Conservation (phyloP, 2,797 vertebrate genomes). For the Ambastaia sidthimunki region DNA sequence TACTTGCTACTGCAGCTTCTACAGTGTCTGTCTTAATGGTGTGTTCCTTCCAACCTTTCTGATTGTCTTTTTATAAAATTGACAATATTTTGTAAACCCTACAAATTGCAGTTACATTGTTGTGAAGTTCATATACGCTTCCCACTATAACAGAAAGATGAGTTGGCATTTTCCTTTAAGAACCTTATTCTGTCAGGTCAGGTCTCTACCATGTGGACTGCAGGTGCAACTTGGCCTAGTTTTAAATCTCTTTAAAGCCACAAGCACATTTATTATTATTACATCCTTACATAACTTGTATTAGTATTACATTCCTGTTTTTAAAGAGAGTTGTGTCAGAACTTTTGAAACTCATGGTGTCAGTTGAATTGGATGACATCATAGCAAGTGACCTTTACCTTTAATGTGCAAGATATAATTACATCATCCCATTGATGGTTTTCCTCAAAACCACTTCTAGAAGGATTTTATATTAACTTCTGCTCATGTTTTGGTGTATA, state of each 20-base stretch:
- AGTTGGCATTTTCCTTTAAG: constrained; percentile 6
- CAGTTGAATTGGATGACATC: background rate
- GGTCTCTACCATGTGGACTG: background rate
- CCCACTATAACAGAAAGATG: background rate
- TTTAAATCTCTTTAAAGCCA: background rate
- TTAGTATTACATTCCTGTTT: background rate
- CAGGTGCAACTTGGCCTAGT: constrained; percentile 29
- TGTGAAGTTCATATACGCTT: background rate
- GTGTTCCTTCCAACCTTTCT: constrained; percentile 48
- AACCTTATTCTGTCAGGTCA: constrained; percentile 36
- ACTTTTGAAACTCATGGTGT: background rate
- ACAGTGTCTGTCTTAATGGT: constrained; percentile 85
- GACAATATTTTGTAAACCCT: background rate
- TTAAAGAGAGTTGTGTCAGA: background rate
- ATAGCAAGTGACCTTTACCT: no score
- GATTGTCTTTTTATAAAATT: background rate
- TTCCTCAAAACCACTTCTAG: background rate
- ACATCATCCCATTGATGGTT: background rate
- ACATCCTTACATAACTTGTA: background rate
- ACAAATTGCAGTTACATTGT: background rate
- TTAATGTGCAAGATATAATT: background rate
- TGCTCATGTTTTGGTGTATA: background rate
- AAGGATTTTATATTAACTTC: background rate
- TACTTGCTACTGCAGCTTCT: constrained; percentile 91
- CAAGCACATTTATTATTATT: background rate